Percentiles rank a stretch among this genome's conserved stretches.
phyloP scores from a whole-genome alignment of 1,140 invertebrate species.

The Agrypnia vestita region DNA sequence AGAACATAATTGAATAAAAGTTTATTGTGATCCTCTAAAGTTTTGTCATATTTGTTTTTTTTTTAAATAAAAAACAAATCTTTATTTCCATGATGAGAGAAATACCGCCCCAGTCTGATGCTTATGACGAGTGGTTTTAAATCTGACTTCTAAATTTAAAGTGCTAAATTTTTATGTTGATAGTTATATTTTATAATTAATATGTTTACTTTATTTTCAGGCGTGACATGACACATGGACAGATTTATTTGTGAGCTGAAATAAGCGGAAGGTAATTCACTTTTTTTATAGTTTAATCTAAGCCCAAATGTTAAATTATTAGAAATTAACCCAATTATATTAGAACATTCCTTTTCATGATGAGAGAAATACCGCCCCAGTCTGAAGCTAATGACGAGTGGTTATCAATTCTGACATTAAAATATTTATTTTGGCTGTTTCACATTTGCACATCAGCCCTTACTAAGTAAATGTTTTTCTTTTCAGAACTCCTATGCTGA shows the following conservation, averaged over 20 bases:
- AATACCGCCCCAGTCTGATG: constrained; percentile 52
- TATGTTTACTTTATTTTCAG: not conserved
- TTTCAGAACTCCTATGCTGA: too few species aligned
- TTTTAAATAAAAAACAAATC: too few species aligned
- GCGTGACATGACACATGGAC: not conserved
- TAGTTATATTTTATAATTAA: not conserved
- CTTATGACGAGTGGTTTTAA: constrained; percentile 36
- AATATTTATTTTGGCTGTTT: not conserved
- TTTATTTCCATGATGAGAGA: constrained; percentile 45
- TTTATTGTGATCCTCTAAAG: too few species aligned
- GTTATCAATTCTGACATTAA: constrained; percentile 42
- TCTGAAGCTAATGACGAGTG: constrained; percentile 46
- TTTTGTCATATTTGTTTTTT: too few species aligned
- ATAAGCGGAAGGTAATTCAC: too few species aligned
- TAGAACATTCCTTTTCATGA: constrained; percentile 45
- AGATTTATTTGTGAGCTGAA: too few species aligned
- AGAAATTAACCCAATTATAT: too few species aligned
- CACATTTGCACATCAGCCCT: too few species aligned
- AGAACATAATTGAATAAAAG: too few species aligned
- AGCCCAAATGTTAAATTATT: too few species aligned
- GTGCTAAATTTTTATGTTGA: not conserved
- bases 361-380: constrained; percentile 53
- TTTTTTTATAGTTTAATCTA: too few species aligned
- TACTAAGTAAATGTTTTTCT: too few species aligned
- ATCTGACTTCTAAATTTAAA: not conserved